phyloP scores from a whole-genome alignment of 2,797 vertebrate species.

The Caiman crocodilus region DNA sequence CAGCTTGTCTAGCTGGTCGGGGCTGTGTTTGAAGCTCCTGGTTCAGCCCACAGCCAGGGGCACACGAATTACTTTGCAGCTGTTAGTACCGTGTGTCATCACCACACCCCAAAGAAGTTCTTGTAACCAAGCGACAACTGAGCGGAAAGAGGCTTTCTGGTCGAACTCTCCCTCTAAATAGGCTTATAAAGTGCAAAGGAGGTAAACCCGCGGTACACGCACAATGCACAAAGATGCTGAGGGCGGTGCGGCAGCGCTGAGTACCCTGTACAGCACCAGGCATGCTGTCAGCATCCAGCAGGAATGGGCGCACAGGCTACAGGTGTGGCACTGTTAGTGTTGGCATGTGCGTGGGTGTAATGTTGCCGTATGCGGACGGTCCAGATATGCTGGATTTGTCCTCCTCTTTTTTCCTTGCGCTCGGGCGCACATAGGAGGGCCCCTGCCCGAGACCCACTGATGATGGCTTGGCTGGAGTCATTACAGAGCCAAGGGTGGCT shows the following conservation, averaged over 20 bases:
- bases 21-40: neutral
- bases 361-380: neutral
- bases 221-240: neutral
- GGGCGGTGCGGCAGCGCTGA: neutral
- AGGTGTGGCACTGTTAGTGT: neutral
- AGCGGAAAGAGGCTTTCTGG: neutral
- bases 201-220: neutral
- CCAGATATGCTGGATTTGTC: neutral
- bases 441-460: neutral
- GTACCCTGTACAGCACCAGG: rapidly evolving
- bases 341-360: neutral
- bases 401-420: neutral
- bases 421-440: neutral
- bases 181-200: neutral
- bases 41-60: neutral
- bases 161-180: too few relatives aligned
- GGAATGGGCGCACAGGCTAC: neutral
- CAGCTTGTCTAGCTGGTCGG: neutral
- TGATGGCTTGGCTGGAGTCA: neutral
- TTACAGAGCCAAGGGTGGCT: neutral
- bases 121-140: rapidly evolving
- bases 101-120: constrained; percentile 45
- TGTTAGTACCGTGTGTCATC: neutral
- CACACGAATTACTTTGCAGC: neutral
- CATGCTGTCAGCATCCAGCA: neutral